Evolutionary conservation across 2,888 invertebrate species (phyloP).

Genomic region (Iselma pallidipennis): DNA sequence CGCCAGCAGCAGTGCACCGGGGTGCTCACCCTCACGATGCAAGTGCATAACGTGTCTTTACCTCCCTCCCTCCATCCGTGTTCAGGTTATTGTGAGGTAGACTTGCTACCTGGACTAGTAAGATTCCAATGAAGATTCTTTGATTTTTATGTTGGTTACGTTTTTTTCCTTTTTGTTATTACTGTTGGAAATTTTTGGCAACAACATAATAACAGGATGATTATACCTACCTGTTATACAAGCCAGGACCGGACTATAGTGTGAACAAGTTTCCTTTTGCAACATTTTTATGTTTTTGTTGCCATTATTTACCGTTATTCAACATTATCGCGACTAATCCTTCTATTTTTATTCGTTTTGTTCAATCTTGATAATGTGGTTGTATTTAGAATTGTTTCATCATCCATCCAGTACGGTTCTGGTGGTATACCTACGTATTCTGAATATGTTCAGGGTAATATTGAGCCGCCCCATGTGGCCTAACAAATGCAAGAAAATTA

Average conservation of each 20-base stretch:
- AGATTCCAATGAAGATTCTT: slow-evolving; percentile 1
- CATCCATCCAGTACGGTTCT: background rate
- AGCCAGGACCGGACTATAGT: background rate
- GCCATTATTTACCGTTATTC: no score
- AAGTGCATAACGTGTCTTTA: slow-evolving; percentile 17
- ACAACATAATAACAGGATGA: background rate
- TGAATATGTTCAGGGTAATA: background rate
- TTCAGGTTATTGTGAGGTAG: background rate
- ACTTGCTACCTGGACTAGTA: background rate
- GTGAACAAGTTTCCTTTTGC: background rate
- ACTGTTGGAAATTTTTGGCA: background rate
- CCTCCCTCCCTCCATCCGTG: no score
- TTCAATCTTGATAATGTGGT: no score
- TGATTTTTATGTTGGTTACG: background rate
- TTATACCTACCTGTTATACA: background rate
- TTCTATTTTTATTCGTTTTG: no score
- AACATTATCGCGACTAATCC: no score
- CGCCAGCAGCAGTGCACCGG: slow-evolving; percentile 47
- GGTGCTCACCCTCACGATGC: slow-evolving; percentile 35
- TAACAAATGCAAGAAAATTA: background rate
- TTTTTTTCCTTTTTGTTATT: slow-evolving; percentile 3
- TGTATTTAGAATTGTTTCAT: no score
- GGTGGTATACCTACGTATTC: no score
- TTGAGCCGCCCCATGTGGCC: background rate
- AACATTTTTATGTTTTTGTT: no score